Evolutionary conservation across 2,797 vertebrate species (phyloP), one percentile per base, ranked within the genome.

Genomic region (Melanitta fusca): DNA sequence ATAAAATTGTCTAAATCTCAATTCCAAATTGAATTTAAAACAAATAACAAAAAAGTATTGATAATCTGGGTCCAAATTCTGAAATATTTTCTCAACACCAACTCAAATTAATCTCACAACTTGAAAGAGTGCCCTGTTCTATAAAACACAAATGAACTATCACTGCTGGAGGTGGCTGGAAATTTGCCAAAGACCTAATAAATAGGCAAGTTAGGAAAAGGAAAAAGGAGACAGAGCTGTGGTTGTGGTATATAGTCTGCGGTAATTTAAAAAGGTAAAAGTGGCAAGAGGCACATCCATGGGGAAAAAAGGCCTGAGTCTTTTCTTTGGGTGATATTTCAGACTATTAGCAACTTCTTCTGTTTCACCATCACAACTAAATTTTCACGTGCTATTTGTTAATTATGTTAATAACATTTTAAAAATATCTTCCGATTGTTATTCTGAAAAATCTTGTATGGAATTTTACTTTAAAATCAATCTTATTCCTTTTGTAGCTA

Each of bases 261-360:
- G 8, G 32, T 77, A 25, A 25, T 47, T 34, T 62, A 10, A 85
- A 53, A 71, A 12, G 53, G 15, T n/a, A 6, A 34, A 19, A 62
- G 45, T n/a, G 21, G 9, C 30, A 70, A 85, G 73, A 53, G n/a
- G 12, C 36, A 71, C 6, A 36, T 43, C 49, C n/a, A 4, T 10
- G 11, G 14, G 13, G 6, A 18, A 28, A 19, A 62, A 83, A 57
- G 6, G 4, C 2, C 28, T 0, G 0, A 8, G 24, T 53, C 36
- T n/a, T 86, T 79, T 28, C 17, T 71, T 69, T 65, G 49, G 45
- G 32, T 32, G 12, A 1, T 22, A 51, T 51, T 25, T 64, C 36
- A 12, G 39, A 18, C 38, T 38, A 13, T 47, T 32, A 56, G 30
- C 21, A 66, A 77, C 28, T 8, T 39, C 18, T 38, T 83, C 39